phyloP scores from a whole-genome alignment of 2,797 vertebrate genomes.

The Yasuhikotakia modesta region DNA sequence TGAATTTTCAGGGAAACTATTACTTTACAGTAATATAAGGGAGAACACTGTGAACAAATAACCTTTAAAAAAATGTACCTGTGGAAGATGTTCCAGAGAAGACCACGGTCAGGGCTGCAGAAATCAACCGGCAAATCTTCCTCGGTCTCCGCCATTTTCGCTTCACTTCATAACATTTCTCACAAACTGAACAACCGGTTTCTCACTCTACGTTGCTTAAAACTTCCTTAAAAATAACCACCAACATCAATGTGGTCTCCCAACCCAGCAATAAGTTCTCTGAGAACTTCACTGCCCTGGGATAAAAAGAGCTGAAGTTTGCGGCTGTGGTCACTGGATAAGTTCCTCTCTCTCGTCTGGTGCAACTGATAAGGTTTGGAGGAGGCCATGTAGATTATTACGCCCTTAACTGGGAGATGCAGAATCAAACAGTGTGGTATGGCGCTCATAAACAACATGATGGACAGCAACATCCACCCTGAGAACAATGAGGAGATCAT shows the following conservation, averaged over 20 bases:
- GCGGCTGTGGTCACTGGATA: conserved; percentile 40
- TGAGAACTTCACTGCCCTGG: neutral
- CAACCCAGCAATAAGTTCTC: neutral
- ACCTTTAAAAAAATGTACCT: conserved; percentile 57
- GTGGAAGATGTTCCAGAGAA: conserved; percentile 52
- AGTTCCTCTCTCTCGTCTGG: conserved; percentile 36
- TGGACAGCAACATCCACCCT: neutral
- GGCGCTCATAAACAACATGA: neutral
- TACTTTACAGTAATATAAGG: too few relatives aligned
- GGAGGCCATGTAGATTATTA: conserved; percentile 47
- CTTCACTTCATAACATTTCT: too few relatives aligned
- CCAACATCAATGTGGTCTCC: neutral
- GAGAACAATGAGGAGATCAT: neutral
- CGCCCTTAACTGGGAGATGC: neutral
- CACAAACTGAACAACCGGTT: neutral
- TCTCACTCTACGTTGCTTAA: conserved; percentile 7
- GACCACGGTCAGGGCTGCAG: conserved; percentile 18
- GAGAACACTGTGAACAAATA: too few relatives aligned
- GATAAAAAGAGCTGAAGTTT: conserved; percentile 18
- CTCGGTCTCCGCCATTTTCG: conserved; percentile 33
- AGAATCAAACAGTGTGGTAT: neutral
- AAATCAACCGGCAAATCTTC: conserved; percentile 20
- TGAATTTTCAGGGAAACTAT: too few relatives aligned
- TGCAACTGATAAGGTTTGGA: conserved; percentile 46
- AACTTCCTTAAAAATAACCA: neutral